Percentiles rank a stretch among this genome's conserved stretches.
These are phyloP conservation scores for Scaeva pyrastri DNA, from an alignment of 2,888 invertebrate species.

Conservation along the genomic window DNA sequence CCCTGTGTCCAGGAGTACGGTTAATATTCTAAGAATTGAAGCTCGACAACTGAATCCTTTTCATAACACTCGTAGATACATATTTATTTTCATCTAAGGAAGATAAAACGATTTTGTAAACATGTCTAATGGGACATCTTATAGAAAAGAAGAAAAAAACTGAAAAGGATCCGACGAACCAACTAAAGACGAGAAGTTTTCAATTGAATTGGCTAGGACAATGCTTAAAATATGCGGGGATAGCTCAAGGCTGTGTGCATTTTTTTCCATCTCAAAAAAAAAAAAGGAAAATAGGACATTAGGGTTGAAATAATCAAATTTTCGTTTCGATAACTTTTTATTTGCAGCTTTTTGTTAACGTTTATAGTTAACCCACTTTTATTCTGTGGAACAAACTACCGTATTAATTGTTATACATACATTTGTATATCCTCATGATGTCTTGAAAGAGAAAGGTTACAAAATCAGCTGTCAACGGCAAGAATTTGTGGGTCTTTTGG, in stretches of 20 bases:
- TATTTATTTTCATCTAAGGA: neutral
- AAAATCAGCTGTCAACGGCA: slow-evolving; percentile 7
- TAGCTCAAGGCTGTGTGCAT: slow-evolving; percentile 5
- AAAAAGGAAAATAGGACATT: neutral
- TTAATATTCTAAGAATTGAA: slow-evolving; percentile 16
- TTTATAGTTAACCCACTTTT: slow-evolving; percentile 6
- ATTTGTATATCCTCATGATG: neutral
- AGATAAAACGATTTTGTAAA: slow-evolving; percentile 46
- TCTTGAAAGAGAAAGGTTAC: slow-evolving; percentile 1
- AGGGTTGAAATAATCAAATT: slow-evolving; percentile 22
- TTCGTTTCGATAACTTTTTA: slow-evolving; percentile 24
- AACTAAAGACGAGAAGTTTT: neutral
- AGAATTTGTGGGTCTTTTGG: neutral
- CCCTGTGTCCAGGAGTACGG: too few relatives aligned
- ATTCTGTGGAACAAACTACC: neutral
- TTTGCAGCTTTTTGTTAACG: slow-evolving; percentile 25
- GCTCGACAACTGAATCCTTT: slow-evolving; percentile 45
- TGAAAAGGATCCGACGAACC: slow-evolving; percentile 1
- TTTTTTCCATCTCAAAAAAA: neutral
- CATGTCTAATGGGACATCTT: slow-evolving; percentile 44
- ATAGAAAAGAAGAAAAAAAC: slow-evolving; percentile 25
- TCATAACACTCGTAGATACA: neutral
- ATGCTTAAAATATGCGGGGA: neutral
- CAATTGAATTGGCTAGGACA: slow-evolving; percentile 9
- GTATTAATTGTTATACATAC: neutral